phyloP scores from a whole-genome alignment of 2,888 invertebrate genomes.

The Trypoxylon attenuatum region DNA sequence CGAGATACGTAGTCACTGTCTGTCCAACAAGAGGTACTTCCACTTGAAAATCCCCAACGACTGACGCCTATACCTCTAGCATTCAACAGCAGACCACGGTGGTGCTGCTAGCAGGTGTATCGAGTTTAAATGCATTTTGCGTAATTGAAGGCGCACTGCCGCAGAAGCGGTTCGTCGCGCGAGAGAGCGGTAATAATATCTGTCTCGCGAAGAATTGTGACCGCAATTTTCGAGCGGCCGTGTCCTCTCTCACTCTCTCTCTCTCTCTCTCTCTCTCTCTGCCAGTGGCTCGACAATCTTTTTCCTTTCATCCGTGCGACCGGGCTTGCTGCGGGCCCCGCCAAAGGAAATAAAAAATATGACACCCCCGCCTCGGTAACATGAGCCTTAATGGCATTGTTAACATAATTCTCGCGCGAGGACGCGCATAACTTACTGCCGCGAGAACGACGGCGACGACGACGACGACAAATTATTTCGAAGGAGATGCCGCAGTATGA shows the following conservation, averaged over 20 bases:
- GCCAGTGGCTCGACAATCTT: background rate
- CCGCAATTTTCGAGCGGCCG: conserved; percentile 64
- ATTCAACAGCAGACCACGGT: background rate
- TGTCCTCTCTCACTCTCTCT: no score
- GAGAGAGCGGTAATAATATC: conserved; percentile 63
- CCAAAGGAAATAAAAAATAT: conserved; percentile 46
- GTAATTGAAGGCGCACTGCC: conserved; percentile 63
- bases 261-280: no score
- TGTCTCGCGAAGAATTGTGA: conserved; percentile 68
- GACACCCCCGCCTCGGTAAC: conserved; percentile 47
- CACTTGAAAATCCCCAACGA: no score
- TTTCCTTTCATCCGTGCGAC: conserved; percentile 20
- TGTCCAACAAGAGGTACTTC: no score
- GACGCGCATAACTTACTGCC: conserved; percentile 42
- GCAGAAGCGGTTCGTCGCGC: conserved; percentile 51
- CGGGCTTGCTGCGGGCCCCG: conserved; percentile 1
- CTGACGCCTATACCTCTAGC: no score
- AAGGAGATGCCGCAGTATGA: conserved; percentile 14
- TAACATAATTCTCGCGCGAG: conserved; percentile 58
- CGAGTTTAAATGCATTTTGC: conserved; percentile 64
- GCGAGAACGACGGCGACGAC: no score
- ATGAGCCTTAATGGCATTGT: conserved; percentile 60
- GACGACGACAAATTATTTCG: conserved; percentile 47
- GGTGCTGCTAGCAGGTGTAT: conserved; percentile 53
- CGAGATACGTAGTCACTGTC: no score